phyloP scores from a whole-genome alignment of 2,797 vertebrate genomes.

The Pseudocheirus occidentalis region DNA sequence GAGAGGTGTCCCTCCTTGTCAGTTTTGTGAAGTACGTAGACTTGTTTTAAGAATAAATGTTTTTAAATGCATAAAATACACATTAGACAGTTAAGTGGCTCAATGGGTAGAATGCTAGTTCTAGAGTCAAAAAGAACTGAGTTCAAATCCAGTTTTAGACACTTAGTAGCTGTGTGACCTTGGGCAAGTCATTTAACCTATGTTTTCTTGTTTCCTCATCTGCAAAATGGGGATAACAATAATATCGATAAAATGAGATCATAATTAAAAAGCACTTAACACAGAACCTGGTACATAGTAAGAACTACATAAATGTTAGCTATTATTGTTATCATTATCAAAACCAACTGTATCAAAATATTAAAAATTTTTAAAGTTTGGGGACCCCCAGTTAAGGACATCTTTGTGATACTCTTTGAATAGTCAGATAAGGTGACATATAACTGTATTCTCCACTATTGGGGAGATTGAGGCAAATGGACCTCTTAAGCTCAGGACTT shows the following conservation, averaged over 20 bases:
- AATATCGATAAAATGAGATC: neutral
- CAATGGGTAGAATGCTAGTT: neutral
- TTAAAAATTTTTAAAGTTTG: neutral
- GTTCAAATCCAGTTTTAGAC: neutral
- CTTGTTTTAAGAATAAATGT: neutral
- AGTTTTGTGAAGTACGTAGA: neutral
- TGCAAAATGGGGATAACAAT: neutral
- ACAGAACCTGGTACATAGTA: neutral
- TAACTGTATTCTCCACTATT: neutral
- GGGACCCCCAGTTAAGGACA: neutral
- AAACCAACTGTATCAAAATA: neutral
- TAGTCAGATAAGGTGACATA: neutral
- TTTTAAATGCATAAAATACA: neutral
- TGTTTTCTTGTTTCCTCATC: neutral
- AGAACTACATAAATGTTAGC: neutral
- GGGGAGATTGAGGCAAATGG: neutral
- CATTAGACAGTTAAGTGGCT: neutral
- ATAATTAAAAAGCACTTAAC: neutral
- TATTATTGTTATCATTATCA: neutral
- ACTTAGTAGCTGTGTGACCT: neutral
- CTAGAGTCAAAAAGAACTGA: neutral
- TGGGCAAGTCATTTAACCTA: neutral
- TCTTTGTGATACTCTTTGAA: neutral
- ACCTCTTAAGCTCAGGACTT: neutral
- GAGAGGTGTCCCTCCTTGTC: too few relatives aligned